A percentile compares a stretch with the other conserved stretches of the same genome.
These are phyloP conservation scores for Myoxocephalus aenaeus DNA, from an alignment of 2,797 vertebrate species.

Conservation along the genomic window DNA sequence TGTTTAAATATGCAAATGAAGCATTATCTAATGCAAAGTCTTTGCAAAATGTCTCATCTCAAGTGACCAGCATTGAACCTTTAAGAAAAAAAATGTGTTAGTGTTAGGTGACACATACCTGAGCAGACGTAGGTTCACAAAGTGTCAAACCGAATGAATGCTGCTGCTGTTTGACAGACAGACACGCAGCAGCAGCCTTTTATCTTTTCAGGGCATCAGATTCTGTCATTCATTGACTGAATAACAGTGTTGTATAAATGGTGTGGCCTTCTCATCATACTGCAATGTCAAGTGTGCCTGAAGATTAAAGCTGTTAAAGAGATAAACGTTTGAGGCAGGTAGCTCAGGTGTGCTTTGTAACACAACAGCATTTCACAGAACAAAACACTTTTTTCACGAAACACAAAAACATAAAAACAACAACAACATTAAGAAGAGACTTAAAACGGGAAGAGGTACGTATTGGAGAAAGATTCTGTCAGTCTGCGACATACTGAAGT, in stretches of 20 bases:
- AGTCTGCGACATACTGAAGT: not conserved
- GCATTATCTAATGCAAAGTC: not conserved
- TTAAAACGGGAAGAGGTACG: not conserved
- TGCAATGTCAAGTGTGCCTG: not conserved
- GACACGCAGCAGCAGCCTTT: constrained; percentile 2
- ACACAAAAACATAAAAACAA: not conserved
- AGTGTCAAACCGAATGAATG: constrained; percentile 2
- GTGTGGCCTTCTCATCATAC: not conserved
- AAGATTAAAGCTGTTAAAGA: not conserved
- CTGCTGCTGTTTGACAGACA: constrained; percentile 23
- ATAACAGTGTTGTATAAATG: not conserved
- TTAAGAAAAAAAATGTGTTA: not conserved
- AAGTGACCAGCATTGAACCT: not conserved
- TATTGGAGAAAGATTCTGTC: no score
- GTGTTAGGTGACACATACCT: constrained; percentile 17
- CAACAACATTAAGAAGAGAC: not conserved
- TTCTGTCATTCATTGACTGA: constrained; percentile 25
- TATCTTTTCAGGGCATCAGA: constrained; percentile 29
- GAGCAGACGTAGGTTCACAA: constrained; percentile 11
- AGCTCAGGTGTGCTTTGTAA: not conserved
- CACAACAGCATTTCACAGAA: no score
- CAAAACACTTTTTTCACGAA: no score
- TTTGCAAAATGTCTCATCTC: not conserved
- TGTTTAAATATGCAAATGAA: not conserved
- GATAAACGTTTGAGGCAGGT: not conserved